These are phyloP conservation scores for Protomyctophum bolini DNA, from an alignment of 2,113 vertebrate species.

Conservation along the genomic window DNA sequence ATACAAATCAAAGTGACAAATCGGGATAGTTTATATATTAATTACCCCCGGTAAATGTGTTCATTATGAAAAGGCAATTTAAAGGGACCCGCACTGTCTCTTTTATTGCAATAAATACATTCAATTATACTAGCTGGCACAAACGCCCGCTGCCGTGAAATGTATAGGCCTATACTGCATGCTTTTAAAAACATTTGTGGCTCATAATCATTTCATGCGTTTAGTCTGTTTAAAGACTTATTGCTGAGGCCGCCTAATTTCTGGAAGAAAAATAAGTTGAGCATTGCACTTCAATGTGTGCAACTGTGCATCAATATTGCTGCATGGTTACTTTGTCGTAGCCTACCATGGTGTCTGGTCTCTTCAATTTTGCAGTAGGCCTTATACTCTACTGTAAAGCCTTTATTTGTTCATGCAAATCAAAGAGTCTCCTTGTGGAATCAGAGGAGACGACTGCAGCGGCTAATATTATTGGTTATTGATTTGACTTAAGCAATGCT, in stretches of 20 bases:
- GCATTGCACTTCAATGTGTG: slow-evolving; percentile 22
- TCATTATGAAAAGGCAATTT: slow-evolving; percentile 97
- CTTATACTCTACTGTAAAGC: slow-evolving; percentile 23
- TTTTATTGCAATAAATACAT: slow-evolving; percentile 89
- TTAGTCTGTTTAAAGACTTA: slow-evolving; percentile 35
- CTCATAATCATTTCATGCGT: slow-evolving; percentile 49
- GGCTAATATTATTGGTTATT: slow-evolving; percentile 2
- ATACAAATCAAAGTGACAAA: slow-evolving; percentile 99
- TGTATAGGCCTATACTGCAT: slow-evolving; percentile 39
- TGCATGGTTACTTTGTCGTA: slow-evolving; percentile 30
- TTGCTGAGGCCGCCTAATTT: slow-evolving; percentile 18
- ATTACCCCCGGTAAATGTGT: slow-evolving; percentile 93
- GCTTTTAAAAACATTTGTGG: slow-evolving; percentile 65
- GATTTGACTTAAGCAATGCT: too few species aligned
- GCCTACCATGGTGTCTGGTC: too few species aligned
- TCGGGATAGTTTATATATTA: slow-evolving; percentile 96
- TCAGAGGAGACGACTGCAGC: background rate
- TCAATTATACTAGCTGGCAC: slow-evolving; percentile 60
- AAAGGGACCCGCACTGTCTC: slow-evolving; percentile 85
- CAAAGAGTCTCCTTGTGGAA: background rate
- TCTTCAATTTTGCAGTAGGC: background rate
- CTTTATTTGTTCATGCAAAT: slow-evolving; percentile 28
- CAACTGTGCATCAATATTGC: slow-evolving; percentile 30
- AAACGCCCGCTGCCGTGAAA: slow-evolving; percentile 48
- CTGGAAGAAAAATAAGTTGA: slow-evolving; percentile 21